These are phyloP conservation scores for Heterotilapia buettikoferi DNA, from an alignment of 2,113 vertebrate species.

Conservation along the genomic window DNA sequence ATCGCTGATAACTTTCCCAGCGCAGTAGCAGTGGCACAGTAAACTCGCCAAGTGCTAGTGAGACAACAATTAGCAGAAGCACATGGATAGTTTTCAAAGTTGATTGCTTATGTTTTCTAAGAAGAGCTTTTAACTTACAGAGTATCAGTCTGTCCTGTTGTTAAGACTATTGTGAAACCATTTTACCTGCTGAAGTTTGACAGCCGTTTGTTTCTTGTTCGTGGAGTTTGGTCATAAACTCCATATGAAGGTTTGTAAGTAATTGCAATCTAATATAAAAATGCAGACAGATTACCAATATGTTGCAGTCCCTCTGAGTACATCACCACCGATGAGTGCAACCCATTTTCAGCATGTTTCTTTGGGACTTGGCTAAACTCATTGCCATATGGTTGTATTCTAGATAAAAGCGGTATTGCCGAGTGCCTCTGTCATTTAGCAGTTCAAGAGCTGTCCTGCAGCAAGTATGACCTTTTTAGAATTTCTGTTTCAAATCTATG, in stretches of 20 bases:
- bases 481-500: not conserved
- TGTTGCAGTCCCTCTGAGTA: not conserved
- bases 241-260: not conserved
- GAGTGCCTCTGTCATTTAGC: not conserved
- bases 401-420: not conserved
- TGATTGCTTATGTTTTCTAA: not conserved
- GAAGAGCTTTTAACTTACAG: not conserved
- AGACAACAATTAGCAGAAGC: not conserved
- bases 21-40: not conserved
- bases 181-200: not conserved
- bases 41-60: not conserved
- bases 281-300: not conserved
- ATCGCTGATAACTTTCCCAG: not conserved
- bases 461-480: not conserved
- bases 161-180: not conserved
- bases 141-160: not conserved
- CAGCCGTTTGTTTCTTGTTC: not conserved
- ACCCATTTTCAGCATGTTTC: not conserved
- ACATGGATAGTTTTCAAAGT: not conserved
- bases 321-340: not conserved
- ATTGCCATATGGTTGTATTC: not conserved
- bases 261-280: not conserved
- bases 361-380: not conserved
- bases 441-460: not conserved
- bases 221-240: not conserved